Evolutionary conservation across 1,140 invertebrate genomes (phyloP), one percentile per base, ranked within the genome.

Genomic region (Megathymus violae): DNA sequence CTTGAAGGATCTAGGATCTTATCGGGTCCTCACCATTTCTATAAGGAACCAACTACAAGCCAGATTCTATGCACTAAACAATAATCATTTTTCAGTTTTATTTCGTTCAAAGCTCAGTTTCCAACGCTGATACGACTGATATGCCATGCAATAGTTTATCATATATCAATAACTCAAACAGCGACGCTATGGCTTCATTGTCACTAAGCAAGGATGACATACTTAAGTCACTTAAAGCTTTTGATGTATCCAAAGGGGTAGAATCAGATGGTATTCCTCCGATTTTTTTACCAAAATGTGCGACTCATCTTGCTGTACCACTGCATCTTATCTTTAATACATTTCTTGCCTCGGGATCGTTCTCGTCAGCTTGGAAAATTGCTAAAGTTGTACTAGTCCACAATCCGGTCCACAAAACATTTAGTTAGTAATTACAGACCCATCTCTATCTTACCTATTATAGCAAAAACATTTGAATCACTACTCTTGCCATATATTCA

Each of bases 401-500:
- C 40, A 69, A 43, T 51, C 50, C 38, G 44, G 43, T 1, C 31
- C 56, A 14, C 6, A n/a, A n/a, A 22, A 14, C 19, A 54, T 27
- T 22, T 22, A 10, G 41, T 63, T 9, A 40, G 9, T 7, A 62
- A 63, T 17, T 68, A 68, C 22, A 38, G 54, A 19, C 54, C 60
- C 4, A 68, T 68, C 14, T 63, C 66, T 16, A 63, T 63, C 31
- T 14, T 68, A 6, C 40, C 58, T 9, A 36, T 22, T 9, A 46
- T 69, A 4, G 48, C 50, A 1, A 69, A 69, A 38, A 36, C 64
- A 7, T 64, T 69, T 25, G 62, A 69, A 48, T 22, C 41, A 0
- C 13, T 69, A 16, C 15, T 69, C 13, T 62, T 51, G 16, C 59
- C 67, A 6, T 41, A 14, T 3, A 34, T 64, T n/a, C 51, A 64